Evolutionary conservation across 2,113 vertebrate genomes (phyloP).

Genomic region (human (Homo sapiens)): GRCh38 chr17:35666001-35666500

Average conservation of each 20-base stretch:
- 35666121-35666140: background rate
- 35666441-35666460: background rate
- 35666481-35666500: slow-evolving; percentile 41
- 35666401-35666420: background rate
- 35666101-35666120: background rate
- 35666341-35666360: background rate
- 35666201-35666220: background rate
- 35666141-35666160: background rate
- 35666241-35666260: background rate
- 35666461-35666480: background rate
- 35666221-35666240: background rate
- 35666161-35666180: background rate
- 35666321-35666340: background rate
- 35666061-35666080: background rate
- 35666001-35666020: background rate
- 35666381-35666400: background rate
- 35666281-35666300: background rate
- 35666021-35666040: background rate
- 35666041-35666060: background rate
- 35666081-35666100: background rate
- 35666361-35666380: background rate
- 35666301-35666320: background rate
- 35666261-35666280: background rate
- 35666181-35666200: background rate
- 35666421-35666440: background rate